Percentiles rank a stretch among this genome's conserved stretches.
phyloP scores from a whole-genome alignment of 2,113 vertebrate species.

The Clinocottus analis region DNA sequence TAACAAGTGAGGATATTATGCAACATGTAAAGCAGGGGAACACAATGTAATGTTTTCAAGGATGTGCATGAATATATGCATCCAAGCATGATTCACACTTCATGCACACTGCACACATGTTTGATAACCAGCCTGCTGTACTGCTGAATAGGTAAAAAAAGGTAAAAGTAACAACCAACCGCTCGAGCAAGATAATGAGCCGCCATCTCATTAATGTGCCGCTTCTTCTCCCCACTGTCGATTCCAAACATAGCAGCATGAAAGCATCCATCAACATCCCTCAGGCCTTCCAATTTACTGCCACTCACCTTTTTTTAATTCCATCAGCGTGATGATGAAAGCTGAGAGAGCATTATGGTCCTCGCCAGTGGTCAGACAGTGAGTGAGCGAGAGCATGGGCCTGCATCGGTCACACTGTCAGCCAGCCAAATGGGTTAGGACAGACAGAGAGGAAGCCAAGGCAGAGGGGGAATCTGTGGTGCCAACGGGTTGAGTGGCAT shows the following conservation, averaged over 20 bases:
- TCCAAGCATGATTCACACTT: not conserved
- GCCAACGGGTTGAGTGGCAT: slow-evolving; percentile 38
- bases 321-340: slow-evolving; percentile 68
- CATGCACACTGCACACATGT: not conserved
- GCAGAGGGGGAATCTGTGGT: not conserved
- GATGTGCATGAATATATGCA: slow-evolving; percentile 18
- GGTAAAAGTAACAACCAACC: slow-evolving; percentile 23
- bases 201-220: slow-evolving; percentile 63
- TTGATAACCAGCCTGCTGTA: not conserved
- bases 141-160: slow-evolving; percentile 33
- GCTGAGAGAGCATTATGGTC: slow-evolving; percentile 64
- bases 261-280: slow-evolving; percentile 52
- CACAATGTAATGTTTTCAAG: not conserved
- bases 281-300: slow-evolving; percentile 54
- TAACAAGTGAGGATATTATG: slow-evolving; percentile 6
- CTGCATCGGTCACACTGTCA: slow-evolving; percentile 58
- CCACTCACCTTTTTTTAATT: slow-evolving; percentile 70
- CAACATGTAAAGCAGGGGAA: slow-evolving; percentile 8
- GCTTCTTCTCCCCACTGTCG: slow-evolving; percentile 33
- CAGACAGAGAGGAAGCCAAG: slow-evolving; percentile 21
- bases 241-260: slow-evolving; percentile 54
- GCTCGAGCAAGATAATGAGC: slow-evolving; percentile 60
- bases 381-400: slow-evolving; percentile 57
- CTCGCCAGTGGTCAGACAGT: slow-evolving; percentile 54
- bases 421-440: slow-evolving; percentile 55